A percentile compares a stretch with the other conserved stretches of the same genome.
Conservation (phyloP, 2,113 vertebrate genomes). For the Leptosomus discolor region DNA sequence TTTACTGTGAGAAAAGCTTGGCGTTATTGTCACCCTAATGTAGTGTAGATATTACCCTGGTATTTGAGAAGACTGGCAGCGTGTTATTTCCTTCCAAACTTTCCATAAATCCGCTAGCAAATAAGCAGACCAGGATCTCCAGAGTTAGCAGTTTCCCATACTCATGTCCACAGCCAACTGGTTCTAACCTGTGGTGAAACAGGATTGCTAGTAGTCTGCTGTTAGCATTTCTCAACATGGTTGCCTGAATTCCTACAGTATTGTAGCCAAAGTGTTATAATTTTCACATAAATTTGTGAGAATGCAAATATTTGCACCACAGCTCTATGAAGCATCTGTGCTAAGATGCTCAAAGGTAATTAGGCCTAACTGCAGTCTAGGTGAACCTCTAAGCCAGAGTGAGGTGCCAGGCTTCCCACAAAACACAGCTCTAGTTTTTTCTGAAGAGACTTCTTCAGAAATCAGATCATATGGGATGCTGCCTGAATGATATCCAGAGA, state of each 20-base stretch:
- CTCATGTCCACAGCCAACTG: not conserved
- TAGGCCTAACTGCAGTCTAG: not conserved
- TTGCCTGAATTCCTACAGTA: not conserved
- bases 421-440: not conserved
- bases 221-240: not conserved
- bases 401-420: not conserved
- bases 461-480: not conserved
- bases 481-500: not conserved
- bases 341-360: not conserved
- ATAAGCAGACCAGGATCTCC: not conserved
- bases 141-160: not conserved
- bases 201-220: not conserved
- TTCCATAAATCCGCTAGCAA: not conserved
- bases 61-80: not conserved
- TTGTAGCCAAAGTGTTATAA: not conserved
- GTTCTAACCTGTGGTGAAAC: not conserved
- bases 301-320: not conserved
- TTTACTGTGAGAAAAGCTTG: not conserved
- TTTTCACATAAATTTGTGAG: not conserved
- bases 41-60: not conserved
- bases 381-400: not conserved
- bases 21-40: not conserved
- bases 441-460: not conserved
- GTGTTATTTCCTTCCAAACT: not conserved
- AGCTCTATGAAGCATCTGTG: not conserved